phyloP scores from a whole-genome alignment of 2,797 vertebrate species.

The Nothura maculosa region DNA sequence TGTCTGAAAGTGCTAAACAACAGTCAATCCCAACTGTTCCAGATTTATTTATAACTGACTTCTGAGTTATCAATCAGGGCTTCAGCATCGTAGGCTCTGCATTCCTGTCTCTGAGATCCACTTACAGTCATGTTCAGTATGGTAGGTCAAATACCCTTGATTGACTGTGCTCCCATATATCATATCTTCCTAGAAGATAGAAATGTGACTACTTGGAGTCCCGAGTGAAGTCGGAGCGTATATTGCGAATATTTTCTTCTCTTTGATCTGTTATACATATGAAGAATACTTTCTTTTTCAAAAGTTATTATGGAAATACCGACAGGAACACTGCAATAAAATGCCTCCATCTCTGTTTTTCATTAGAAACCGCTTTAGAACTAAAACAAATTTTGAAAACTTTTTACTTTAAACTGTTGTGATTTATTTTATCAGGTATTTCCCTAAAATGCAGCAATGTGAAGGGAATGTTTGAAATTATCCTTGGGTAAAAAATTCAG shows the following conservation, averaged over 20 bases:
- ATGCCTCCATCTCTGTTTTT: not conserved
- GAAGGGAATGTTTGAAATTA: not conserved
- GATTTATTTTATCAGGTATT: not conserved
- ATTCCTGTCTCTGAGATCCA: constrained; percentile 7
- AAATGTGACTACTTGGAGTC: not conserved
- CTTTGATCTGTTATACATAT: not conserved
- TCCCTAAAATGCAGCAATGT: not conserved
- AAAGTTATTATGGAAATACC: not conserved
- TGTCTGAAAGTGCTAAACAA: constrained; percentile 76
- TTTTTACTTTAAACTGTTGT: not conserved
- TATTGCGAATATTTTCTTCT: not conserved
- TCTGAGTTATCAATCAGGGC: constrained; percentile 63
- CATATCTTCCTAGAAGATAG: not conserved
- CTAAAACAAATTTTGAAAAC: not conserved
- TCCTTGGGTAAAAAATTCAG: not conserved
- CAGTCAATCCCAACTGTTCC: constrained; percentile 79
- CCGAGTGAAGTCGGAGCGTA: not conserved
- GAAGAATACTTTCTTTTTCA: not conserved
- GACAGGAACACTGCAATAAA: not conserved
- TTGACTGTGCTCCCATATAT: not conserved
- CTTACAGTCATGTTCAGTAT: not conserved
- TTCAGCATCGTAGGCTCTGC: constrained; percentile 46
- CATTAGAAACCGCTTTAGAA: not conserved
- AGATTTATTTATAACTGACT: constrained; percentile 82
- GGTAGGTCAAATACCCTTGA: not conserved